Conservation (phyloP, 2,797 vertebrate genomes). For the Manis pentadactyla region DNA sequence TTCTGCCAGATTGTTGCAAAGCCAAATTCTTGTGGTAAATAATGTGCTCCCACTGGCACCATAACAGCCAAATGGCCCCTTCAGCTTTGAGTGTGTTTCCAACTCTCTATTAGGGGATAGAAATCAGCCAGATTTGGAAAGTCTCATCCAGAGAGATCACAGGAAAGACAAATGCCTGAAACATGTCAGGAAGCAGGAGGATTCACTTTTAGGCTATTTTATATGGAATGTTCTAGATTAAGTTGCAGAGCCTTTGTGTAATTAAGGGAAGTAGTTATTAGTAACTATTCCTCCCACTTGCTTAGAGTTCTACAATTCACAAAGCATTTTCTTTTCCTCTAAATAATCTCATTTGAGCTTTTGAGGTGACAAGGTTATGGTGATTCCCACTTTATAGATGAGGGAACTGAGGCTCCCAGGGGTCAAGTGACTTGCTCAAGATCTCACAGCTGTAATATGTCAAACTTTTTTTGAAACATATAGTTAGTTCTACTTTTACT, state of each 20-base stretch:
- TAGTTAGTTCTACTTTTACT: neutral
- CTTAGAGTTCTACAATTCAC: neutral
- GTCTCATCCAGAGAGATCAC: neutral
- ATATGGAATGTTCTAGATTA: neutral
- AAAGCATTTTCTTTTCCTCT: slow-evolving; percentile 4
- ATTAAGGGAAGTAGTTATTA: neutral
- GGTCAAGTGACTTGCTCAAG: neutral
- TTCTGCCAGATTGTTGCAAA: neutral
- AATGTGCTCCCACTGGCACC: neutral
- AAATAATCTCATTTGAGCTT: neutral
- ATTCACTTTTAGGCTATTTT: neutral
- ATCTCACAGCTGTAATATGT: neutral
- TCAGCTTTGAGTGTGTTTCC: neutral
- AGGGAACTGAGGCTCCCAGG: neutral
- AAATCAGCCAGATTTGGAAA: neutral
- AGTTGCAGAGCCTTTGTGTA: neutral
- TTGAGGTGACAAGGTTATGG: neutral
- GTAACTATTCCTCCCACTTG: neutral
- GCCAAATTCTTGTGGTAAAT: neutral
- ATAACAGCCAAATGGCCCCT: neutral
- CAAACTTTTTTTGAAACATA: neutral
- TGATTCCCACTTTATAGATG: neutral
- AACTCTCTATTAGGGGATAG: neutral
- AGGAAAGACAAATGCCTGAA: neutral
- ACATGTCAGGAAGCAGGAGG: neutral